Evolutionary conservation across 1,140 invertebrate genomes (phyloP), one percentile per base, ranked within the genome.

Genomic region (Solenopsis fugax): DNA sequence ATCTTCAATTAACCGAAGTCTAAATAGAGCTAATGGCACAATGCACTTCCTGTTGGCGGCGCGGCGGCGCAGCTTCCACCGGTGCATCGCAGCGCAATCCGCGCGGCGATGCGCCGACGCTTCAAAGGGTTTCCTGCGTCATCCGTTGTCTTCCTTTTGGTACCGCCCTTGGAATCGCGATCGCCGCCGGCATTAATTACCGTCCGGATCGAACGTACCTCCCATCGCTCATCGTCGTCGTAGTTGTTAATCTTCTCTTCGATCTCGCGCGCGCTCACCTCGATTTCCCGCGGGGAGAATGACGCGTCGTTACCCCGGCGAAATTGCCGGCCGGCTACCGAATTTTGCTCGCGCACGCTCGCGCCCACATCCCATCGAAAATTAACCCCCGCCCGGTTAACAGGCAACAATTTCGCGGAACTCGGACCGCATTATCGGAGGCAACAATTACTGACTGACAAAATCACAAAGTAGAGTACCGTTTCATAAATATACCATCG

Each of bases 1-100:
- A 91, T 91, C 89, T 76, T 77, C 88, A 88, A 92, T 92, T 92
- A 92, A 85, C 64, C 71, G 64, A 85, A 87, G 84, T 78, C 88
- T 92, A 93, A 93, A 88, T 89, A 92, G 90, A 88, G 72, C 87
- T 92, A 92, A 92, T 91, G 80, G 87, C 88, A 89, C 87, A 89
- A 91, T 90, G 86, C 89, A 89, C 82, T 93, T 92, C 92, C 91
- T 89, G 89, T 37, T 82, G 45, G 34, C 62, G 56, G 50, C 29
- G 29, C 45, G 45, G 34, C 62, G 56, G 50, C 29, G 29, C 45
- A 54, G 86, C 87, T 85, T 73, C 75, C 73, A 80, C 21, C 69
- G 37, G 24, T 62, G 24, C 41, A 80, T 21, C 75, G 60, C 41
- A 10, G 62, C 45, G 37, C 58, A 60, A 87, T 82, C 18, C 62